Conservation (phyloP, 2,888 invertebrate genomes). For the Tubulanus polymorphus region DNA sequence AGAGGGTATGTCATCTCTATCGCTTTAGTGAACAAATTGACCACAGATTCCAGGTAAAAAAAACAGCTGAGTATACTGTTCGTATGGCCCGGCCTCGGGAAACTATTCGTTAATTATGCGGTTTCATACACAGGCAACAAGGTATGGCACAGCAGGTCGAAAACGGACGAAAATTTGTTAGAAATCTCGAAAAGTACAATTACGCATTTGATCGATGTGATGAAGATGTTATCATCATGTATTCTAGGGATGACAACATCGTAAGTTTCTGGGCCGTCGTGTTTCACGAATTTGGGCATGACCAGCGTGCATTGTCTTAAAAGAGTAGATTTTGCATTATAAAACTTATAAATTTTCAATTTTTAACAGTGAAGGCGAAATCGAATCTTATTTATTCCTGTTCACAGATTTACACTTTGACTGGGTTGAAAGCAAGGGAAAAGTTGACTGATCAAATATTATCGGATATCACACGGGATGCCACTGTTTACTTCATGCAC, state of each 20-base stretch:
- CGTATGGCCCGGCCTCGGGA: too few relatives aligned
- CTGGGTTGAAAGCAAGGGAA: slow-evolving; percentile 14
- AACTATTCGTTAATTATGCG: too few relatives aligned
- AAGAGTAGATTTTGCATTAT: too few relatives aligned
- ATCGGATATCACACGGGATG: slow-evolving; percentile 6
- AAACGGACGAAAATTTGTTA: slow-evolving; percentile 20
- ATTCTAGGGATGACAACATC: slow-evolving; percentile 23
- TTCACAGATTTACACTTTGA: slow-evolving; percentile 17
- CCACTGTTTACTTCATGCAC: slow-evolving; percentile 3
- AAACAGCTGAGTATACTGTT: too few relatives aligned
- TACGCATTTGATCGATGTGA: slow-evolving; percentile 24
- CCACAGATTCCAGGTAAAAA: slow-evolving; percentile 10
- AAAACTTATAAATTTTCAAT: too few relatives aligned
- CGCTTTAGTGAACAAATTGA: slow-evolving; percentile 22
- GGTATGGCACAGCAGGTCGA: not conserved
- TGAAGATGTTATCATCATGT: slow-evolving; percentile 25
- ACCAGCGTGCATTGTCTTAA: too few relatives aligned
- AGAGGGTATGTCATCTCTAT: slow-evolving; percentile 22
- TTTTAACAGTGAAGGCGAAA: too few relatives aligned
- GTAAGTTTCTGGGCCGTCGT: slow-evolving; percentile 21
- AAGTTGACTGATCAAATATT: slow-evolving; percentile 11
- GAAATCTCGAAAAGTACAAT: slow-evolving; percentile 18
- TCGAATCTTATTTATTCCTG: too few relatives aligned
- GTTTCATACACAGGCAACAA: slow-evolving; percentile 5
- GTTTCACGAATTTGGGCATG: too few relatives aligned